Evolutionary conservation across 2,113 vertebrate species (phyloP).

Genomic region (Phylloscopus trochiloides): DNA sequence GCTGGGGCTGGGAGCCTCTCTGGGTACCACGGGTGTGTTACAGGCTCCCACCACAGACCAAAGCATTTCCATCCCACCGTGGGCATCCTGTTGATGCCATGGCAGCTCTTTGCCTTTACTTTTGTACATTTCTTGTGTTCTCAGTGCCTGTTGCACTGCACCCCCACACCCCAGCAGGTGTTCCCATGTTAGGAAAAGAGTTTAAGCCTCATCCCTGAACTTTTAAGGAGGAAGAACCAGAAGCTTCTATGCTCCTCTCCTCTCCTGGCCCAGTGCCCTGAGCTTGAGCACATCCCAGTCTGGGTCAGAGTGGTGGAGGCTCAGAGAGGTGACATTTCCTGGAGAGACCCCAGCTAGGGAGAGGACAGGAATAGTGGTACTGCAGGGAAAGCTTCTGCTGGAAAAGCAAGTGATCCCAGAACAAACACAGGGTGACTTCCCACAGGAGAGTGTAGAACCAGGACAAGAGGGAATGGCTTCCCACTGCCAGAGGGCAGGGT

Average conservation of each 20-base stretch:
- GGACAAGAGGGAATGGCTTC: neutral
- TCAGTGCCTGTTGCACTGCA: neutral
- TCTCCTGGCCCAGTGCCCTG: neutral
- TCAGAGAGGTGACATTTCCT: neutral
- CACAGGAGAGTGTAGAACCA: neutral
- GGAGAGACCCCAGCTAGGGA: neutral
- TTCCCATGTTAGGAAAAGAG: neutral
- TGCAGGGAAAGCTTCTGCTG: neutral
- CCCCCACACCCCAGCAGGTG: neutral
- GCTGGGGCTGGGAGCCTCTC: neutral
- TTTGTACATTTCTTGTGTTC: neutral
- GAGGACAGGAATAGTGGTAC: neutral
- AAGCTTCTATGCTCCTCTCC: neutral
- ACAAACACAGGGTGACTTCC: neutral
- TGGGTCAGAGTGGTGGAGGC: neutral
- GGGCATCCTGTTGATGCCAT: neutral
- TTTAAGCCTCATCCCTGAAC: neutral
- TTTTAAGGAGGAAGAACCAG: neutral
- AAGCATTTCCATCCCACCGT: rapidly evolving
- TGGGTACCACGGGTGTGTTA: rapidly evolving
- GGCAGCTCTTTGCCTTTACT: neutral
- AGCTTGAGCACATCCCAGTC: rapidly evolving
- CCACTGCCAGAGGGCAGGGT: neutral
- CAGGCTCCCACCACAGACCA: neutral
- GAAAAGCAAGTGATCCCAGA: neutral